Base-by-base conservation (phyloP, 2,888 invertebrate species). In the Amphipyra berbera region DNA sequence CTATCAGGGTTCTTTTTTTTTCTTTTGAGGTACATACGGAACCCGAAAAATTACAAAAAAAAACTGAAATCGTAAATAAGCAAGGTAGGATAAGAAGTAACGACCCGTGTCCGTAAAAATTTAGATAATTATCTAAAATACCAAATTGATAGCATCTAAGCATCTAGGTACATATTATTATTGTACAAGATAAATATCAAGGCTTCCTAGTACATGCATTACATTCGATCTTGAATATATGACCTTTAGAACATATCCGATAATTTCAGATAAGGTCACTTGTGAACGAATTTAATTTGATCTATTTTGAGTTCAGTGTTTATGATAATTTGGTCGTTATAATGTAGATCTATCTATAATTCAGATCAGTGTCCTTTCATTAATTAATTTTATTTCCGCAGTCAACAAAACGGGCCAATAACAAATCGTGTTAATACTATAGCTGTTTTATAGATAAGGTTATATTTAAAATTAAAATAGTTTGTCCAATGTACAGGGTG, bases 261-360 rank as follows among this genome's bases (percentile, higher is more conserved):
- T 75, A 65, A 69, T 64, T 58, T 38, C 7, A 15, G 45, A 45
- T 60, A 61, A 75, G 78, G 78, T 75, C 64, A 74, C 9, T 40
- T 13, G 56, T 27, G 44, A 42, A 48, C 27, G 30, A 46, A 68
- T 61, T 49, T 8, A 41, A 40, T 42, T 55, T 27, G 41, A 49
- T 48, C 7, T 21, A 52, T 14, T 48, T 49, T 15, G 30, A 37
- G 35, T 8, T 7, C 30, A 52, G 71, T 68, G 12, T 53, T 73
- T 56, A 68, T 46, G 55, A 8, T 49, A 37, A 70, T 52, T 52
- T 69, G 21, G 42, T 61, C 7, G 37, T 54, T 70, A 30, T 37
- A 41, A 58, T 50, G 10, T 58, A 40, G 41, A 53, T 69, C 40
- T 12, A 40, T 40, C 5, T 1, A 41, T 45, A 14, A 45, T 48